phyloP scores from a whole-genome alignment of 2,888 invertebrate species.

The Brachylomia viminalis region DNA sequence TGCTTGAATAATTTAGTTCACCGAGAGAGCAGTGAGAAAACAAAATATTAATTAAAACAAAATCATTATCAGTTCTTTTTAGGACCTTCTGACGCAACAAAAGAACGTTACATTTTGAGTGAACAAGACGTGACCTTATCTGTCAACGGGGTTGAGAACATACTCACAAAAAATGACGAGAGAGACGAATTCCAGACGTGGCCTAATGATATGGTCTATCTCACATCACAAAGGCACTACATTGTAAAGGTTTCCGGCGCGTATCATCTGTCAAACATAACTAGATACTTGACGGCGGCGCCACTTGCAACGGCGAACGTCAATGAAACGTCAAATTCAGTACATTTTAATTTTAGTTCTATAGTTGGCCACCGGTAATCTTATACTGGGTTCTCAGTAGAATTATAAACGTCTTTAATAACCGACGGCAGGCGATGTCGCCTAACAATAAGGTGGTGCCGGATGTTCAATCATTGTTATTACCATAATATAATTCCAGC shows the following conservation, averaged over 20 bases:
- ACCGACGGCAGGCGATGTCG: constrained; percentile 71
- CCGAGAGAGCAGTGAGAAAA: constrained; percentile 1
- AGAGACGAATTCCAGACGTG: constrained; percentile 45
- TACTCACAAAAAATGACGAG: constrained; percentile 46
- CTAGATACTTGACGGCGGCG: constrained; percentile 37
- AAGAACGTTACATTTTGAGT: constrained; percentile 55
- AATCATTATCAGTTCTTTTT: constrained; percentile 11
- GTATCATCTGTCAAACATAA: constrained; percentile 55
- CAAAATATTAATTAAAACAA: constrained; percentile 10
- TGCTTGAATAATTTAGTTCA: constrained; percentile 32
- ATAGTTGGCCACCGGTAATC: background rate
- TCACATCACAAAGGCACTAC: constrained; percentile 67
- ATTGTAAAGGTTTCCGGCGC: constrained; percentile 71
- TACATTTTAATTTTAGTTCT: constrained; percentile 29
- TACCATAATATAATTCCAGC: constrained; percentile 80
- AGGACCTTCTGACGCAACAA: constrained; percentile 40
- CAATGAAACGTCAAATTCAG: constrained; percentile 40
- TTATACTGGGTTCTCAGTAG: constrained; percentile 47
- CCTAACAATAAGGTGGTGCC: constrained; percentile 78
- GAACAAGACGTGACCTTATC: constrained; percentile 51
- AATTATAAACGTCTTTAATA: constrained; percentile 78
- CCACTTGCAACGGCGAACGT: constrained; percentile 31
- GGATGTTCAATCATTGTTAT: constrained; percentile 80
- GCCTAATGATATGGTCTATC: constrained; percentile 60
- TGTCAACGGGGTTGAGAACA: constrained; percentile 54